Evolutionary conservation across 1,140 invertebrate genomes (phyloP).

Genomic region (Leucophenga varia): DNA sequence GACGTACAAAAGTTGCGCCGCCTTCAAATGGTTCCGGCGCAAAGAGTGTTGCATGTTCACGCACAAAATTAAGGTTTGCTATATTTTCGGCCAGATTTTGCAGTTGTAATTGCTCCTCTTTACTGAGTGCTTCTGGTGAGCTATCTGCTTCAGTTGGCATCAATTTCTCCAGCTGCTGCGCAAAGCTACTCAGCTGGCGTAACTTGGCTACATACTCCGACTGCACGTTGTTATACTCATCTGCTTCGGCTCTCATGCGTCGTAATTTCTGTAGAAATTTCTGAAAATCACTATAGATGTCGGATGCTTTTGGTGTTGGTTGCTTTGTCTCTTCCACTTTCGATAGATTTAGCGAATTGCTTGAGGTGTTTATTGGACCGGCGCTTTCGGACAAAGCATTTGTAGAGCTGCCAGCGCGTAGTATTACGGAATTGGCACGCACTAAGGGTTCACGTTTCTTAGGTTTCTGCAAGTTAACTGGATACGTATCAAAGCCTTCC

Average conservation of each 20-base stretch:
- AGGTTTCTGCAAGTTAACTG: slow-evolving; percentile 34
- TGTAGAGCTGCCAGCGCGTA: too few relatives aligned
- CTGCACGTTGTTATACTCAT: slow-evolving; percentile 11
- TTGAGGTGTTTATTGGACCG: too few relatives aligned
- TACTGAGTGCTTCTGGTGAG: slow-evolving; percentile 24
- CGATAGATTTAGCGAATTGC: slow-evolving; percentile 3
- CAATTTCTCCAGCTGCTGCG: slow-evolving; percentile 37
- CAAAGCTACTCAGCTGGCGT: slow-evolving; percentile 29
- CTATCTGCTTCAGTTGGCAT: slow-evolving; percentile 18
- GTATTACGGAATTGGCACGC: slow-evolving; percentile 23
- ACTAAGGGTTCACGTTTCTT: slow-evolving; percentile 26
- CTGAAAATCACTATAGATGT: slow-evolving; percentile 32
- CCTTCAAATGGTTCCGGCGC: too few relatives aligned
- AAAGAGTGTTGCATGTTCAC: too few relatives aligned
- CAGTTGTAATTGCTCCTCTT: slow-evolving; percentile 20
- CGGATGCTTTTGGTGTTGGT: slow-evolving; percentile 15
- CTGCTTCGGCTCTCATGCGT: slow-evolving; percentile 15
- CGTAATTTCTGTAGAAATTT: slow-evolving; percentile 35
- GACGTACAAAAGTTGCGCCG: too few relatives aligned
- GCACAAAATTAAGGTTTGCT: slow-evolving; percentile 36
- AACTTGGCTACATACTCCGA: slow-evolving; percentile 21
- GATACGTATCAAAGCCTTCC: slow-evolving; percentile 38
- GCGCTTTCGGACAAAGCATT: too few relatives aligned
- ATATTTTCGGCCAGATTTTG: slow-evolving; percentile 27
- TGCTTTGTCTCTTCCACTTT: slow-evolving; percentile 15